Evolutionary conservation across 1,140 invertebrate genomes (phyloP), one percentile per base, ranked within the genome.

Genomic region (Lysiphlebus fabarum): DNA sequence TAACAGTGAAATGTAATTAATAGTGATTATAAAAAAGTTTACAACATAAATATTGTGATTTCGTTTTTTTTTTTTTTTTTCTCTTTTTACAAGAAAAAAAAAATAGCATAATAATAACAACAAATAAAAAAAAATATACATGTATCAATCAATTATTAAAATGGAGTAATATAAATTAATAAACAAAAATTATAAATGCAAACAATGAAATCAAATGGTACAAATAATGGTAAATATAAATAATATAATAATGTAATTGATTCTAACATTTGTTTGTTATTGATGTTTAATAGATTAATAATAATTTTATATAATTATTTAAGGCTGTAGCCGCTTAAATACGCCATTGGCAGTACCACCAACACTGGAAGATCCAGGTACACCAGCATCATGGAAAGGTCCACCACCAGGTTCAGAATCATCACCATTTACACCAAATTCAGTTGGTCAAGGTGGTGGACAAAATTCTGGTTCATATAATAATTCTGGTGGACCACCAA

Each of bases 341-440:
- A 82, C 82, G 68, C 81, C 83, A 76, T 80, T 84, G 79, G 84
- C 83, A 81, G 82, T 84, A 78, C 83, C 84, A 67, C 82, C 82
- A 82, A 85, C 84, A 69, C 85, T 85, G 84, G 84, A 86, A 82
- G 85, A 85, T 79, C 83, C 84, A 72, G 84, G 83, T 68, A 83
- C 82, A 59, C 75, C 77, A 65, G 76, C 77, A 63, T 83, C 83
- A 73, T 86, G 84, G 84, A 86, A 86, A 82, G 84, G 84, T 79
- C 83, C 84, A 70, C 83, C 83, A 71, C 82, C 83, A 74, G 82
- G 82, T 69, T 83, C 83, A 69, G 84, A 85, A 74, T 82, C 83
- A 63, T 84, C 84, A 62, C 82, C 80, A 64, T 84, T 83, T 69
- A 81, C 81, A 38, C 77, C 82, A 44, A 83, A 82, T 68, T 81